Evolutionary conservation across 2,113 vertebrate genomes (phyloP).

Genomic region (Pangasianodon hypophthalmus): DNA sequence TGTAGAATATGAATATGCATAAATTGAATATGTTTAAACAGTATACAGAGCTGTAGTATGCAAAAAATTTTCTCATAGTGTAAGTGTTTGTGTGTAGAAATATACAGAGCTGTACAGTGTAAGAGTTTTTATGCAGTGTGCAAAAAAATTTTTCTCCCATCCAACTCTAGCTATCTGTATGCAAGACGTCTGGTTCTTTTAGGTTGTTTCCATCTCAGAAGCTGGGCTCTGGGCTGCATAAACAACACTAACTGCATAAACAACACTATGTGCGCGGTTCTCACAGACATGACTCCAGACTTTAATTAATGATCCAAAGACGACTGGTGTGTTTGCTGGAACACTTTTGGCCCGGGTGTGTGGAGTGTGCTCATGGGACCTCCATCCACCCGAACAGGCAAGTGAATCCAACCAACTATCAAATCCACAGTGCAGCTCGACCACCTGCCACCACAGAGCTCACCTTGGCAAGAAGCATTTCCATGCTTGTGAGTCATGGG

Average conservation of each 20-base stretch:
- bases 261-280: not conserved
- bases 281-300: not conserved
- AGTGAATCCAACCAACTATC: slow-evolving; percentile 12
- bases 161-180: no score
- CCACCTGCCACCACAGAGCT: not conserved
- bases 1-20: no score
- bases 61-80: no score
- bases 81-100: no score
- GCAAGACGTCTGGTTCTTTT: no score
- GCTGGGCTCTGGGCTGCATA: no score
- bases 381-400: not conserved
- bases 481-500: not conserved
- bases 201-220: no score
- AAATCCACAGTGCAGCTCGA: slow-evolving; percentile 2
- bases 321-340: slow-evolving; percentile 10
- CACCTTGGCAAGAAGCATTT: slow-evolving; percentile 14
- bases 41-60: no score
- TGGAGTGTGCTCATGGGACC: slow-evolving; percentile 17
- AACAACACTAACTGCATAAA: not conserved
- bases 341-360: slow-evolving; percentile 26
- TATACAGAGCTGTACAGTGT: no score
- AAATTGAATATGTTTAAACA: no score
- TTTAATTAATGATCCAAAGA: not conserved
- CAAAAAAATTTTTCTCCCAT: no score
- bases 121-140: no score